Percentiles rank a stretch among this genome's conserved stretches.
Evolutionary conservation across 2,113 vertebrate genomes (phyloP).

Genomic region (Geococcyx californianus): DNA sequence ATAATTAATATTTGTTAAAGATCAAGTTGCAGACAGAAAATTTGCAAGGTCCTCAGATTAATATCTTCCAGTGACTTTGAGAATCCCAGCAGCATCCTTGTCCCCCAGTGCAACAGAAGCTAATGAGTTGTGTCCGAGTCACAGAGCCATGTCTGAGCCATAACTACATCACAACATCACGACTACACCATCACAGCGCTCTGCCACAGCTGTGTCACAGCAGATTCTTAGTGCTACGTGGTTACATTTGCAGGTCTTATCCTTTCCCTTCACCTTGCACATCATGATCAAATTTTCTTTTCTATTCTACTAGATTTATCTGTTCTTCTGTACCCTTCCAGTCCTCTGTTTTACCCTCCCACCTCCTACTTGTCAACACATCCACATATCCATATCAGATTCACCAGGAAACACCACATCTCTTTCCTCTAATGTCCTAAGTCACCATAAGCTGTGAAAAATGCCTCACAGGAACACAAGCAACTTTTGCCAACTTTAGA

Average conservation of each 20-base stretch:
- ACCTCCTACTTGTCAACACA: not conserved
- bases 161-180: too few relatives aligned
- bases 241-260: not conserved
- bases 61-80: not conserved
- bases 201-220: too few relatives aligned
- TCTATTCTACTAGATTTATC: not conserved
- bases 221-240: not conserved
- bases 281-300: not conserved
- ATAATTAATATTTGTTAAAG: not conserved
- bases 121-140: too few relatives aligned
- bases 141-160: too few relatives aligned
- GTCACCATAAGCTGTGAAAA: not conserved
- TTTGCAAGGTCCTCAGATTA: not conserved
- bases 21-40: not conserved
- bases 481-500: not conserved
- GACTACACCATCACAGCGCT: too few relatives aligned
- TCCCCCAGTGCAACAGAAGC: fast-evolving
- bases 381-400: not conserved
- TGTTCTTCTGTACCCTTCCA: not conserved
- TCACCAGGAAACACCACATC: not conserved
- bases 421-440: not conserved
- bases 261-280: not conserved
- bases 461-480: not conserved
- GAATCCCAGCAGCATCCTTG: not conserved
- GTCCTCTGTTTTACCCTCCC: not conserved